A percentile compares a stretch with the other conserved stretches of the same genome.
Conservation (phyloP, 2,888 invertebrate species). For the Tetheella fluctuosa region DNA sequence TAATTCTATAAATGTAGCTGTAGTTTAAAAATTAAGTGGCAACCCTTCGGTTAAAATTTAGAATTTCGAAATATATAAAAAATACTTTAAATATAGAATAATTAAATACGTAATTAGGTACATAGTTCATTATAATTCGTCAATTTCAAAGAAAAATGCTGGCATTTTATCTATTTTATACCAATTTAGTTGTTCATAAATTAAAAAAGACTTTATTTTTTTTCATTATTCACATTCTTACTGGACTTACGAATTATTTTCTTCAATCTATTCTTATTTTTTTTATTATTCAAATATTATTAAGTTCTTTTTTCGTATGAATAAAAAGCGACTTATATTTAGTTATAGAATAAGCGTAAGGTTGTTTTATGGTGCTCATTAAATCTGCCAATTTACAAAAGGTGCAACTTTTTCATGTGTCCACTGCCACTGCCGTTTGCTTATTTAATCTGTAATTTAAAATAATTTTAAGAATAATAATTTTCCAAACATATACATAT, state of each 20-base stretch:
- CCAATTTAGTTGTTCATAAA: background rate
- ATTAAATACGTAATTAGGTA: constrained; percentile 5
- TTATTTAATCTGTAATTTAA: background rate
- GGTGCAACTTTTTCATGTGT: constrained; percentile 3
- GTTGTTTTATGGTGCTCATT: background rate
- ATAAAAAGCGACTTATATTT: constrained; percentile 28
- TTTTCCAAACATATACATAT: no score
- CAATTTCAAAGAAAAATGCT: background rate
- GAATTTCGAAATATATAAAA: background rate
- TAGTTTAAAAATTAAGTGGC: background rate
- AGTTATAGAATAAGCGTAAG: background rate
- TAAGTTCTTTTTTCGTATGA: constrained; percentile 23
- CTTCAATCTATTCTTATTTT: background rate
- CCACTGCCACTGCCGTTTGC: background rate
- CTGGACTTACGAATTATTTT: background rate
- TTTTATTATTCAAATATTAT: constrained; percentile 14
- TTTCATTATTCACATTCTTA: background rate
- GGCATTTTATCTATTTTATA: background rate
- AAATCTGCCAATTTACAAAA: constrained; percentile 2
- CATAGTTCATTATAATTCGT: background rate
- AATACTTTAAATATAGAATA: background rate
- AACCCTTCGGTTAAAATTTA: background rate
- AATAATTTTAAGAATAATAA: no score
- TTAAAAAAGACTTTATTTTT: background rate
- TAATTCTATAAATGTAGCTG: no score